Percentiles rank a stretch among this genome's conserved stretches.
These are phyloP conservation scores for Platyscapa corneri DNA, from an alignment of 1,140 invertebrate species.

Conservation along the genomic window DNA sequence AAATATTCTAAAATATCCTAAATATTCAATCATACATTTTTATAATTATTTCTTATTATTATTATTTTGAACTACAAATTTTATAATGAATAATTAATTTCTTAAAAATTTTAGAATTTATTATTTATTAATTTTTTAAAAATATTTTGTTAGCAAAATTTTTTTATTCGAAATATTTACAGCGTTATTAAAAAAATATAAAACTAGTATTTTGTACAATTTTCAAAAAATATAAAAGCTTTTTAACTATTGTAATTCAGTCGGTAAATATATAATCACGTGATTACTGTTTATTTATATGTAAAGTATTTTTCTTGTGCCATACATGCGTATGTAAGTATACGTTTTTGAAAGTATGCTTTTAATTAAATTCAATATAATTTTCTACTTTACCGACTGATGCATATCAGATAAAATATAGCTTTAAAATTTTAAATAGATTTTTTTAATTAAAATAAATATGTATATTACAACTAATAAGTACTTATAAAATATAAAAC, in stretches of 20 bases:
- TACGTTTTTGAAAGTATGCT: too few species aligned
- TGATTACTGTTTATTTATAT: neutral
- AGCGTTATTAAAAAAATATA: neutral
- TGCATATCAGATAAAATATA: neutral
- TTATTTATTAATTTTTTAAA: slow-evolving; percentile 14
- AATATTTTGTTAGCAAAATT: neutral
- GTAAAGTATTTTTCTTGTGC: too few species aligned
- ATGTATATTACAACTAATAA: neutral
- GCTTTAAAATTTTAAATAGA: neutral
- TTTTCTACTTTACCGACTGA: neutral
- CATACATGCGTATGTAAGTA: too few species aligned
- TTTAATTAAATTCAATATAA: neutral
- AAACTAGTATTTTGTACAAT: slow-evolving; percentile 21
- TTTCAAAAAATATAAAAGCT: slow-evolving; percentile 30
- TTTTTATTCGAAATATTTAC: slow-evolving; percentile 30
- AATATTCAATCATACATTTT: neutral
- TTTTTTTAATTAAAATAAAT: neutral
- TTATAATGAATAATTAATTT: neutral
- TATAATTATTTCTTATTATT: neutral
- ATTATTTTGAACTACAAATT: neutral
- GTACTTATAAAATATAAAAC: too few species aligned
- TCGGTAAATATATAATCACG: neutral
- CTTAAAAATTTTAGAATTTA: slow-evolving; percentile 14
- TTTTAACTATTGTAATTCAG: neutral
- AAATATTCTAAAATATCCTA: neutral